These are phyloP conservation scores for Xylota sylvarum DNA, from an alignment of 2,888 invertebrate species.

Conservation along the genomic window DNA sequence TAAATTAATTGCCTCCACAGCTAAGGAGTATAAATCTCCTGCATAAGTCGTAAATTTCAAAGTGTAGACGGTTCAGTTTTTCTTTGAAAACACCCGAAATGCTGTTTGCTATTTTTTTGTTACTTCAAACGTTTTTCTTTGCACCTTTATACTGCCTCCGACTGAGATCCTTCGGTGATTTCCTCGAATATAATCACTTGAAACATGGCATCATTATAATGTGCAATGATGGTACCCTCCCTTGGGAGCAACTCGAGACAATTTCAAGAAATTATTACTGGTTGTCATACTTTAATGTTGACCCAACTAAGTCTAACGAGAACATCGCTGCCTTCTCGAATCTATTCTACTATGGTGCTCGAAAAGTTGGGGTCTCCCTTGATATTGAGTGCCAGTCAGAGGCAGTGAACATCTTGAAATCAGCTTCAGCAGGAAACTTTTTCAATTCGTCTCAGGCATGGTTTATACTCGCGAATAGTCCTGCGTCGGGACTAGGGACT, in stretches of 20 bases:
- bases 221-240: conserved; percentile 32
- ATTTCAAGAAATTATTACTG: conserved; percentile 74
- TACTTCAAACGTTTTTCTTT: conserved; percentile 19
- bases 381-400: conserved; percentile 66
- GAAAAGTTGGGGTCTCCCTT: conserved; percentile 79
- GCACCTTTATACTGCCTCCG: conserved; percentile 29
- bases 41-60: conserved; percentile 69
- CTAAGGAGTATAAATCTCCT: conserved; percentile 69
- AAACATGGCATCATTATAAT: conserved; percentile 79
- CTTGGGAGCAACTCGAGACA: conserved; percentile 15
- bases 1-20: conserved; percentile 71
- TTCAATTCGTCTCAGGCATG: conserved; percentile 81
- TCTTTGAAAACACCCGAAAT: conserved; percentile 28
- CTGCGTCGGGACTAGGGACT: conserved; percentile 17
- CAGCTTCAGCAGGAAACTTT: conserved; percentile 78
- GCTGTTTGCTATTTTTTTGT: conserved; percentile 30
- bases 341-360: conserved; percentile 78
- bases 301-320: neutral
- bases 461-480: conserved; percentile 79
- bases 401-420: conserved; percentile 72
- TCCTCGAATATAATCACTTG: conserved; percentile 80
- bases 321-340: conserved; percentile 74
- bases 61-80: conserved; percentile 36
- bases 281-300: conserved; percentile 79
- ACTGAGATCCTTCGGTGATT: conserved; percentile 80